Conservation (phyloP, 1,140 invertebrate genomes). For the Drepana arcuata region DNA sequence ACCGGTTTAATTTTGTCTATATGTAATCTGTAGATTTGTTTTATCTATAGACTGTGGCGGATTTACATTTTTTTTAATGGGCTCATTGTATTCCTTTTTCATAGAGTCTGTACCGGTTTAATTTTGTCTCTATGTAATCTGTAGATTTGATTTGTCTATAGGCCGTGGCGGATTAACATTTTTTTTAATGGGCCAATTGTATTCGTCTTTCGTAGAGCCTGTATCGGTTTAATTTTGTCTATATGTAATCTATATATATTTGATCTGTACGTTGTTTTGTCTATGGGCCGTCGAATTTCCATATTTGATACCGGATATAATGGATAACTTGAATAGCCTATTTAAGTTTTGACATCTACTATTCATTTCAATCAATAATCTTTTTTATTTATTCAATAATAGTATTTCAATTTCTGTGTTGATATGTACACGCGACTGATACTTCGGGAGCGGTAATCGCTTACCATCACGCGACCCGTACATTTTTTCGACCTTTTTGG, state of each 20-base stretch:
- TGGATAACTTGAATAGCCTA: no score
- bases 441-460: no score
- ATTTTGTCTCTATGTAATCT: neutral
- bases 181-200: no score
- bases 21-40: neutral
- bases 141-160: no score
- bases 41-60: no score
- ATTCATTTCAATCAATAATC: neutral
- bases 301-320: no score
- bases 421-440: neutral
- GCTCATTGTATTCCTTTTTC: neutral
- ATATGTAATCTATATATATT: neutral
- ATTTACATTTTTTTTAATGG: no score
- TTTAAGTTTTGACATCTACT: neutral
- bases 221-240: neutral
- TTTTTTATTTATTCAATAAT: neutral
- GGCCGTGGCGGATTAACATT: no score
- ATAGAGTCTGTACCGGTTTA: neutral
- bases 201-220: neutral
- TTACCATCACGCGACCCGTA: no score
- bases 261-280: neutral
- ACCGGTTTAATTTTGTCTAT: conserved; percentile 46
- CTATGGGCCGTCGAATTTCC: neutral
- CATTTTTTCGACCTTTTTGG: no score
- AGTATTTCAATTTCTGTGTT: neutral